Conservation (phyloP, 2,888 invertebrate genomes). For the Zygothrica quintamaculata region DNA sequence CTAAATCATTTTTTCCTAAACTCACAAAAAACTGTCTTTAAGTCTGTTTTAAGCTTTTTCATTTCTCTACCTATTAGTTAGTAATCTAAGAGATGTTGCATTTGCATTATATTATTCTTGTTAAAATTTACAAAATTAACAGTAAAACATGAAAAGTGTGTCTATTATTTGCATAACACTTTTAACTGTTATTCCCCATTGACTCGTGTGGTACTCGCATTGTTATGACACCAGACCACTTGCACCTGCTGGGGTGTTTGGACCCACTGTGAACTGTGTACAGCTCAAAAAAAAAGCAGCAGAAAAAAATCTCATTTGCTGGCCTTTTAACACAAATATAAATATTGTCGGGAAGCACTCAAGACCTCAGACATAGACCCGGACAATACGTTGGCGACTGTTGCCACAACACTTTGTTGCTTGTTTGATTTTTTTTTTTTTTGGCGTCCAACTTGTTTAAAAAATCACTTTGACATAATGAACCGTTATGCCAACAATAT, state of each 20-base stretch:
- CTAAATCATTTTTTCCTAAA: no score
- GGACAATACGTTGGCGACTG: conserved; percentile 26
- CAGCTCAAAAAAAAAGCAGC: conserved; percentile 17
- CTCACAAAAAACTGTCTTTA: no score
- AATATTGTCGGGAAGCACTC: conserved; percentile 27
- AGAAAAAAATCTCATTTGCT: conserved; percentile 51
- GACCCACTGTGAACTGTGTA: conserved; percentile 30
- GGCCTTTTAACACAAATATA: conserved; percentile 47
- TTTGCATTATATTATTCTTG: neutral
- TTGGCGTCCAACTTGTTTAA: conserved; percentile 50
- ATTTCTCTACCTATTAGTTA: no score
- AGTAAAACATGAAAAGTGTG: conserved; percentile 4
- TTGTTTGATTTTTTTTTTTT: no score
- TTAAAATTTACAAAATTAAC: conserved; percentile 2
- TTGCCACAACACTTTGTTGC: conserved; percentile 33
- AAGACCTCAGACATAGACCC: neutral
- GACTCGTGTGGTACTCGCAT: conserved; percentile 5
- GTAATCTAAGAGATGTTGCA: no score
- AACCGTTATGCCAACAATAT: conserved; percentile 71
- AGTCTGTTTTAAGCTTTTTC: no score
- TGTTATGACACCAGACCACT: conserved; percentile 16
- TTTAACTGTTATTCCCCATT: conserved; percentile 27
- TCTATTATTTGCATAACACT: conserved; percentile 36
- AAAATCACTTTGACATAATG: conserved; percentile 74
- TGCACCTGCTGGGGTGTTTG: conserved; percentile 31